Conservation (phyloP, 2,797 vertebrate genomes). For the Pyrocephalus nanus region DNA sequence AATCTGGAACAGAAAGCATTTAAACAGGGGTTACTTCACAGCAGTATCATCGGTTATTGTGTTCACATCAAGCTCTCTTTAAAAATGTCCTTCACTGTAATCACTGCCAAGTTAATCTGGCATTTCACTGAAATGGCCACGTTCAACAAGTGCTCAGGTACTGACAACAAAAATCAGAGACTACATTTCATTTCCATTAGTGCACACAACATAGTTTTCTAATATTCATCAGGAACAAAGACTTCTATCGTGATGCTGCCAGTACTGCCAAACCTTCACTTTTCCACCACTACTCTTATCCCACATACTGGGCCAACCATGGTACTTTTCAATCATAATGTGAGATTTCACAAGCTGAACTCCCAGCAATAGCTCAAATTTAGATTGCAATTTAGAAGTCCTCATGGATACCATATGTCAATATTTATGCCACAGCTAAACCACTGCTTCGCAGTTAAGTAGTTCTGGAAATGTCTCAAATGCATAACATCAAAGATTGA, state of each 20-base stretch:
- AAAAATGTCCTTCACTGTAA: not conserved
- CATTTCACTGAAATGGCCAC: not conserved
- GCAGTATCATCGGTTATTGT: not conserved
- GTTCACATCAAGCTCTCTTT: not conserved
- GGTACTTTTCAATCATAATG: not conserved
- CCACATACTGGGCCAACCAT: not conserved
- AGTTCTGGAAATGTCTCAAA: not conserved
- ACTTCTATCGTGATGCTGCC: not conserved
- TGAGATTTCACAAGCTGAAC: not conserved
- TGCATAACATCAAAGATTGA: not conserved
- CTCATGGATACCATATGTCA: not conserved
- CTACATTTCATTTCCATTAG: not conserved
- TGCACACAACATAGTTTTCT: not conserved
- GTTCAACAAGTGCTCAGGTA: not conserved
- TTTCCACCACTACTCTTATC: not conserved
- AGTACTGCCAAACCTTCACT: not conserved
- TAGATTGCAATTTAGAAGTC: not conserved
- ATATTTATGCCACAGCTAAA: not conserved
- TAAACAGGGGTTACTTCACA: not conserved
- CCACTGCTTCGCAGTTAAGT: not conserved
- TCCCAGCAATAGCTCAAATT: not conserved
- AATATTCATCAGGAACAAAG: not conserved
- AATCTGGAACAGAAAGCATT: conserved; percentile 80
- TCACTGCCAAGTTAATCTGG: not conserved
- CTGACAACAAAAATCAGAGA: not conserved